Conservation (phyloP, 2,888 invertebrate genomes). For the Chymomyza procnemis region DNA sequence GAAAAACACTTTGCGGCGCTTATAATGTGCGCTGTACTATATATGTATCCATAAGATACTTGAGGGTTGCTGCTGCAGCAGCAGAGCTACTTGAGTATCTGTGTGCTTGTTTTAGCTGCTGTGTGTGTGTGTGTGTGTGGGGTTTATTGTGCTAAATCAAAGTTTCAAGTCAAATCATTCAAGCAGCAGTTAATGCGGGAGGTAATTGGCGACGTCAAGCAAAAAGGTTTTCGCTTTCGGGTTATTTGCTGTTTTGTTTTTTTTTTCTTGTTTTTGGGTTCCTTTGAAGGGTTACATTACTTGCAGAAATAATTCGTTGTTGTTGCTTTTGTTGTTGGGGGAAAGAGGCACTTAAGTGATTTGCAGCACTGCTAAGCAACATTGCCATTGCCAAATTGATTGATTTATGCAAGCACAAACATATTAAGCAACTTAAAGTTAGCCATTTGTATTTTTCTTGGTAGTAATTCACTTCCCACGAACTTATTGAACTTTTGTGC, state of each 20-base stretch:
- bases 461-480: slow-evolving; percentile 56
- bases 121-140: slow-evolving; percentile 9
- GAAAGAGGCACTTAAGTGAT: slow-evolving; percentile 47
- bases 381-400: slow-evolving; percentile 37
- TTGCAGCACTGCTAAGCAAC: slow-evolving; percentile 11
- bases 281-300: not conserved
- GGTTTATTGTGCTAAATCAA: slow-evolving; percentile 63
- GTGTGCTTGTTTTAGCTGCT: slow-evolving; percentile 10
- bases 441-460: not conserved
- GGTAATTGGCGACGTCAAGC: slow-evolving; percentile 37
- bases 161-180: slow-evolving; percentile 62
- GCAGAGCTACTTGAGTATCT: slow-evolving; percentile 12
- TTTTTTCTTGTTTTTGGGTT: not conserved
- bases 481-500: slow-evolving; percentile 64
- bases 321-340: slow-evolving; percentile 13
- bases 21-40: slow-evolving; percentile 55
- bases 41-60: not conserved
- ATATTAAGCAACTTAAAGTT: not conserved
- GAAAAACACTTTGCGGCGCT: slow-evolving; percentile 31
- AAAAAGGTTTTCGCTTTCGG: slow-evolving; percentile 27
- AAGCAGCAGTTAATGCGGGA: slow-evolving; percentile 54
- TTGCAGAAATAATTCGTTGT: not conserved
- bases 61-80: not conserved
- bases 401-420: slow-evolving; percentile 44
- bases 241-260: slow-evolving; percentile 7